Evolutionary conservation across 2,888 invertebrate genomes (phyloP), one percentile per base, ranked within the genome.

Genomic region (Epistrophella euchroma): DNA sequence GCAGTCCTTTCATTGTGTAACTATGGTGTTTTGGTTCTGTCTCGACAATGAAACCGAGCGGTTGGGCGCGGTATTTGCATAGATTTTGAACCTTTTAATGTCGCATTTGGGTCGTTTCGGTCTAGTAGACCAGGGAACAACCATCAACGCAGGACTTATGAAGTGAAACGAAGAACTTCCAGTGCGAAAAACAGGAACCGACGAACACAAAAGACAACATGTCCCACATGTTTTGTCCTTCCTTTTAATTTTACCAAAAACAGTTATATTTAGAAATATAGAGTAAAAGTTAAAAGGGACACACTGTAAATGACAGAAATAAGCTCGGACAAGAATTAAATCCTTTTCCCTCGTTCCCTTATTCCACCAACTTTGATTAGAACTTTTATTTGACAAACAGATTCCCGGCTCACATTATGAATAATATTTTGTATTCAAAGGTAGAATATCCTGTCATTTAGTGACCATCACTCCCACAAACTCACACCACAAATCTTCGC

Each of bases 401-500:
- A 50, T 62, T 56, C 68, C 17, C 43, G 52, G 47, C 58, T 71
- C 56, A 22, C 72, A 76, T 55, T 70, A 71, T 78, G 74, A 74
- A 82, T 66, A 74, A 71, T n/a, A n/a, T 82, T 82, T 78, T 60
- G 58, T 55, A 82, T 82, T 71, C 73, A 73, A 68, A 37, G 47
- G 37, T 15, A 32, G 72, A 43, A 76, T 66, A 70, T 75, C 58
- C 50, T 71, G 80, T 76, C 76, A 81, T 82, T 86, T 71, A 86
- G 70, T 77, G 86, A 77, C 86, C 86, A 78, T 71, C 73, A 86
- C 43, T 58, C 68, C 68, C 72, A 22, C 60, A 81, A 60, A 56
- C 76, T 81, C 81, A 76, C 75, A 68, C 88, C 81, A 83, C 88
- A 88, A 89, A 90, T 90, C 89, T 88, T 83, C 87, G 87, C 90